phyloP scores from a whole-genome alignment of 2,797 vertebrate species.

The Sitta carolinensis region DNA sequence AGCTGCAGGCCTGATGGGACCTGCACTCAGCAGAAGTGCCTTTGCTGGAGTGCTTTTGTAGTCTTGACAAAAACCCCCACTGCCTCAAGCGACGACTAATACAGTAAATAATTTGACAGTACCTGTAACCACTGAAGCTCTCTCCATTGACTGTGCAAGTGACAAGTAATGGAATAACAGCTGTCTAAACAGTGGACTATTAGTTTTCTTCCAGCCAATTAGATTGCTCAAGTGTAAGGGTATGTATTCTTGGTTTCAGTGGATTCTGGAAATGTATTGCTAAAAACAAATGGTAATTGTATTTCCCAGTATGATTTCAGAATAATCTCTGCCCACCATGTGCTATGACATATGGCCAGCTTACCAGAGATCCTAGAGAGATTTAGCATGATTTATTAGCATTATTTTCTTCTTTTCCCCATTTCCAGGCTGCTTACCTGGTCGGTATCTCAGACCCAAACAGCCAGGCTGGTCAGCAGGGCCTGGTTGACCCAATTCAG shows the following conservation, averaged over 20 bases:
- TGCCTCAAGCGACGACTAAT: neutral
- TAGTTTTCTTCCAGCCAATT: neutral
- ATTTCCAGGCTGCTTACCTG: constrained; percentile 89
- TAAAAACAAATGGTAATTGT: neutral
- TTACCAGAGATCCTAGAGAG: neutral
- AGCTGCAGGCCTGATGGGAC: neutral
- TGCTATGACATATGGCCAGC: neutral
- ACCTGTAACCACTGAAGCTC: neutral
- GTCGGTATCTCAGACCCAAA: constrained; percentile 98
- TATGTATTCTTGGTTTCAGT: neutral
- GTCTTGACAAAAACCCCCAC: neutral
- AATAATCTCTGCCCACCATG: neutral
- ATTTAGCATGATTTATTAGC: neutral
- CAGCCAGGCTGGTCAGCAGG: constrained; percentile 96
- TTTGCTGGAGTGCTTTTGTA: neutral
- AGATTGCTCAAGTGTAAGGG: neutral
- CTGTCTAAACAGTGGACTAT: neutral
- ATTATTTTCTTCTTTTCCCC: neutral
- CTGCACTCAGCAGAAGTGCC: neutral
- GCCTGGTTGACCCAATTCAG: constrained; percentile 97
- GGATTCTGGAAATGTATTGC: neutral
- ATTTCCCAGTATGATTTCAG: neutral
- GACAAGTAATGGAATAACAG: neutral
- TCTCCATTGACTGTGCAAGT: neutral
- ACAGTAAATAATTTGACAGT: neutral